Base-by-base conservation (phyloP, 2,797 vertebrate genomes). In the Emydoidea blandingii region DNA sequence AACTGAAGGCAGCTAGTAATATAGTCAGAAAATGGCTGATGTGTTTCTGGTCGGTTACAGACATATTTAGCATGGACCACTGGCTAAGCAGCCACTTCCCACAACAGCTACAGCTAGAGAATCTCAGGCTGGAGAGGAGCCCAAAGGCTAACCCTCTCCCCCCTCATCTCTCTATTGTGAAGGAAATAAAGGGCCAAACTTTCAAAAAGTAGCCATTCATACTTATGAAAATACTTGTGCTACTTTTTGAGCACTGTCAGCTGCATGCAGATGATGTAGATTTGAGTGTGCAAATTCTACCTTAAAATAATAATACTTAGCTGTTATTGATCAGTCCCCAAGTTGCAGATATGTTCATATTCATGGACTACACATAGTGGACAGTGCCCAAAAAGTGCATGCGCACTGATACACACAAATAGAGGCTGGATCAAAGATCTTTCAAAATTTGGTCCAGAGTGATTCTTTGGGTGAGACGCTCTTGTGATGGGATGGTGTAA, bases 91-190 rank as follows among this genome's bases (percentile, higher is more conserved):
- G 29, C 21, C 16, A 21, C 8, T n/a, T 47, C 50, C 52, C 86
- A 25, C 19, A 52, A 34, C 25, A 27, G 0, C 5, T 6, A 37
- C 41, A 1, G 56, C 88, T n/a, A 83, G 41, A n/a, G 62, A 6
- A 11, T 56, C 84, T 85, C 68, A 88, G 12, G 54, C 1, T 12
- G 25, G 3, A 29, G 5, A 83, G 4, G 4, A 79, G 47, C 1
- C 0, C 78, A 82, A 79, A 80, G 41, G 3, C 1, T 78, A 79
- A 4, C 1, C 3, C 1, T 12, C 81, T 1, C 1, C 78, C 74
- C 31, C 16, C 62, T n/a, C 62, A 62, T 62, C 14, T 34, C 31
- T 16, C 14, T 62, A 34, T 10, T 5, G 0, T 47, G 56, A 72
- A 91, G 19, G 1, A 37, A 2, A 12, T 27, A 47, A 52, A 19